phyloP scores from a whole-genome alignment of 2,113 vertebrate species.

The Psammodynastes pulverulentus region DNA sequence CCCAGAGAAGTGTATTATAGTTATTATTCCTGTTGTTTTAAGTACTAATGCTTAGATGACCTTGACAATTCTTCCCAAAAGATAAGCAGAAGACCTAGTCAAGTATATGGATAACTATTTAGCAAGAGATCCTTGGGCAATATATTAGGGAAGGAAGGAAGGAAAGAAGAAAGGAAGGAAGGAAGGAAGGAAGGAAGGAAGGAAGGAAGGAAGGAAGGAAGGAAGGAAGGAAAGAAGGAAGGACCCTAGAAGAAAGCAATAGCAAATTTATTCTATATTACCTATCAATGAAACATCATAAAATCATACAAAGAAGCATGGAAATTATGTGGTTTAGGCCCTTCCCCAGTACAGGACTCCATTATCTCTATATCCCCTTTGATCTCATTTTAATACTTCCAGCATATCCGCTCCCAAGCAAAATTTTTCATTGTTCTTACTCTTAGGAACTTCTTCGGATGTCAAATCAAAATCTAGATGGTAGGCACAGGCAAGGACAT shows the following conservation, averaged over 20 bases:
- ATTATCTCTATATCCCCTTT: not conserved
- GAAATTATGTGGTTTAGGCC: not conserved
- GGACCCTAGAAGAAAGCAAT: not conserved
- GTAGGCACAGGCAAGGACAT: not conserved
- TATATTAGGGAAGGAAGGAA: not conserved
- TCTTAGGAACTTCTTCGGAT: not conserved
- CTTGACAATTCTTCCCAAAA: not conserved
- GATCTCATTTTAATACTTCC: not conserved
- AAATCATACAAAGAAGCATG: not conserved
- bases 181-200: not conserved
- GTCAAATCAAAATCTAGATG: not conserved
- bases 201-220: not conserved
- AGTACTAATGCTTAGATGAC: not conserved
- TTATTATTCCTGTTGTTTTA: not conserved
- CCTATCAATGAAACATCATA: not conserved
- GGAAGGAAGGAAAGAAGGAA: not conserved
- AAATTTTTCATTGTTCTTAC: not conserved
- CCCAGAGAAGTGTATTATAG: not conserved
- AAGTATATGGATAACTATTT: not conserved
- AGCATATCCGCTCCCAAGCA: not conserved
- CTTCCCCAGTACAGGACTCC: not conserved
- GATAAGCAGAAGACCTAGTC: not conserved
- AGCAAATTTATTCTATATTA: not conserved
- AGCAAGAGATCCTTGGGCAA: not conserved
- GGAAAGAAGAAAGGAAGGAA: not conserved